Percentiles rank a stretch among this genome's conserved stretches.
These are phyloP conservation scores for Calcarius lapponicus DNA, from an alignment of 2,797 vertebrate species.

Conservation along the genomic window DNA sequence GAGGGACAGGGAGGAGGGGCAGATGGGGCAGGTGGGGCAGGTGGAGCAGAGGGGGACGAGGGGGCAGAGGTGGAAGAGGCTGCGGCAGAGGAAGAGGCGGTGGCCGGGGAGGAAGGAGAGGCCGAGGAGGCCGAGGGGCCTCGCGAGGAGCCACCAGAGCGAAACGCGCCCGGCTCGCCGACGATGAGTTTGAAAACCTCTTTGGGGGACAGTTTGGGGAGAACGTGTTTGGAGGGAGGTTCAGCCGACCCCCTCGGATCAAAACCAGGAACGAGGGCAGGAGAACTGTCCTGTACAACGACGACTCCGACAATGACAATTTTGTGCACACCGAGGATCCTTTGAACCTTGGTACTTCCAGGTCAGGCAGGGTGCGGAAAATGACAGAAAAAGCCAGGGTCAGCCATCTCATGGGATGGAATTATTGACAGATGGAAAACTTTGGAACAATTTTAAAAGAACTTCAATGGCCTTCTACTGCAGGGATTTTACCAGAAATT, in stretches of 20 bases:
- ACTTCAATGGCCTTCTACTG: constrained; percentile 84
- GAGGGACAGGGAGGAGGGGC: constrained; percentile 71
- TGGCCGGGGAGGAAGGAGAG: constrained; percentile 73
- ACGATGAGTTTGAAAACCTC: constrained; percentile 77
- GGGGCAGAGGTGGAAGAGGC: constrained; percentile 73
- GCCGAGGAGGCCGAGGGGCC: constrained; percentile 68
- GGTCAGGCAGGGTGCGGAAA: constrained; percentile 94
- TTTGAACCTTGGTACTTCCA: constrained; percentile 94
- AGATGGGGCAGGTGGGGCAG: constrained; percentile 75
- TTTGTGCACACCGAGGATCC: constrained; percentile 89
- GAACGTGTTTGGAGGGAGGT: constrained; percentile 70
- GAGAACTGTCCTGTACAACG: constrained; percentile 92
- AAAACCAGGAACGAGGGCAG: constrained; percentile 96
- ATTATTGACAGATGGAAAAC: constrained; percentile 83
- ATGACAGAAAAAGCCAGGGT: constrained; percentile 99
- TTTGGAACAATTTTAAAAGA: constrained; percentile 69
- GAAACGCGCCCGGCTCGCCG: constrained; percentile 72
- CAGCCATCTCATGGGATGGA: constrained; percentile 99
- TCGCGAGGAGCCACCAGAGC: constrained; percentile 73
- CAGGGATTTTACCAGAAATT: constrained; percentile 91
- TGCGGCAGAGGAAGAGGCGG: constrained; percentile 77
- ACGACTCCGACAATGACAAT: constrained; percentile 89
- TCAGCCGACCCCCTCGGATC: constrained; percentile 82
- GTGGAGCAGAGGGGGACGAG: constrained; percentile 76
- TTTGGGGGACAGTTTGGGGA: constrained; percentile 66